phyloP scores from a whole-genome alignment of 2,113 vertebrate species.

The Datnioides undecimradiatus region DNA sequence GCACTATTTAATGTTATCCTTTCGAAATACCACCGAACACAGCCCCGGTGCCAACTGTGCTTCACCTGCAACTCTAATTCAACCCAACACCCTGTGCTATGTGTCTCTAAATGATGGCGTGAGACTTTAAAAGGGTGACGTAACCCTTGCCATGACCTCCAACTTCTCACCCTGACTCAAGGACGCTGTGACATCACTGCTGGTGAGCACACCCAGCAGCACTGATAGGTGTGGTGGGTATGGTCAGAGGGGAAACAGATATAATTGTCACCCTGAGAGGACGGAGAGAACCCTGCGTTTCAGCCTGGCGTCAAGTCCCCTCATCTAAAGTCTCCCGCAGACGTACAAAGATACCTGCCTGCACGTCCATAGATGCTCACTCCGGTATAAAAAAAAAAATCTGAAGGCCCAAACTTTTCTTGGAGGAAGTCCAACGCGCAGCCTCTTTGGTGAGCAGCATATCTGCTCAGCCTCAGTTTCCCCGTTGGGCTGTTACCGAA shows the following conservation, averaged over 20 bases:
- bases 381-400: slow-evolving; percentile 8
- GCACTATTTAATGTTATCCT: slow-evolving; percentile 13
- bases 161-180: neutral
- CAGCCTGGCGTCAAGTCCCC: too few relatives aligned
- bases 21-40: slow-evolving; percentile 6
- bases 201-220: neutral
- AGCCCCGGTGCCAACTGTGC: neutral
- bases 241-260: neutral
- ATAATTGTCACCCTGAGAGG: neutral
- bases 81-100: neutral
- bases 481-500: neutral
- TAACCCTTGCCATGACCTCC: too few relatives aligned
- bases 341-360: slow-evolving; percentile 16
- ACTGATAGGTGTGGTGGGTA: neutral
- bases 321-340: neutral
- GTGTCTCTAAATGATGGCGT: neutral
- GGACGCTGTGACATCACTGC: neutral
- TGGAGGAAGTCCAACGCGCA: slow-evolving; percentile 25
- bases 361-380: neutral
- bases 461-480: slow-evolving; percentile 22
- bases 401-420: slow-evolving; percentile 1
- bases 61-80: neutral
- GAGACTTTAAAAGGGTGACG: neutral
- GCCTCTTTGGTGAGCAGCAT: slow-evolving; percentile 18
- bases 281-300: neutral